Conservation (phyloP, 2,888 invertebrate genomes). For the Scaptomyza parva region DNA sequence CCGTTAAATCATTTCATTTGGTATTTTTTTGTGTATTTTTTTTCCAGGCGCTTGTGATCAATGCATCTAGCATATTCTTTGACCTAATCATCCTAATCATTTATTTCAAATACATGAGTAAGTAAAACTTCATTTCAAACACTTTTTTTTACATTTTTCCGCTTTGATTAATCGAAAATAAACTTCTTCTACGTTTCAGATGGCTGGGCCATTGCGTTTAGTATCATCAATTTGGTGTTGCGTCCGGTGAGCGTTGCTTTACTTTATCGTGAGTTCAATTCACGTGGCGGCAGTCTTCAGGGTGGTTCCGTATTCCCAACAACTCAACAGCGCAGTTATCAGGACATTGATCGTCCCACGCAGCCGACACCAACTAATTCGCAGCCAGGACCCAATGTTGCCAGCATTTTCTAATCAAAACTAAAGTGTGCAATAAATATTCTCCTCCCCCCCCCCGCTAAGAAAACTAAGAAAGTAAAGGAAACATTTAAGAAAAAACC, state of each 20-base stretch:
- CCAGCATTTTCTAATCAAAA: conserved; percentile 82
- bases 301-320: conserved; percentile 82
- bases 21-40: conserved; percentile 9
- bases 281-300: conserved; percentile 82
- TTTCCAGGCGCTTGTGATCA: conserved; percentile 84
- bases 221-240: conserved; percentile 83
- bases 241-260: conserved; percentile 83
- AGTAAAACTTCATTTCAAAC: conserved; percentile 59
- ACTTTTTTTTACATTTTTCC: too few species aligned
- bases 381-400: conserved; percentile 83
- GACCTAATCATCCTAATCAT: conserved; percentile 83
- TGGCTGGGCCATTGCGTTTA: conserved; percentile 84
- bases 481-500: conserved; percentile 1
- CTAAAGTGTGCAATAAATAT: background rate
- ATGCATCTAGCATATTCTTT: conserved; percentile 84
- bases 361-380: conserved; percentile 83
- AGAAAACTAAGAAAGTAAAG: background rate
- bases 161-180: background rate
- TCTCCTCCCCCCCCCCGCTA: too few species aligned
- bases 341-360: conserved; percentile 84
- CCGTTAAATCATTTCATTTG: too few species aligned
- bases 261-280: conserved; percentile 83
- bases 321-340: conserved; percentile 84
- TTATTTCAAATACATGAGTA: conserved; percentile 82
- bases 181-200: conserved; percentile 58